Conservation (phyloP, 2,797 vertebrate genomes). For the Myripristis murdjan region DNA sequence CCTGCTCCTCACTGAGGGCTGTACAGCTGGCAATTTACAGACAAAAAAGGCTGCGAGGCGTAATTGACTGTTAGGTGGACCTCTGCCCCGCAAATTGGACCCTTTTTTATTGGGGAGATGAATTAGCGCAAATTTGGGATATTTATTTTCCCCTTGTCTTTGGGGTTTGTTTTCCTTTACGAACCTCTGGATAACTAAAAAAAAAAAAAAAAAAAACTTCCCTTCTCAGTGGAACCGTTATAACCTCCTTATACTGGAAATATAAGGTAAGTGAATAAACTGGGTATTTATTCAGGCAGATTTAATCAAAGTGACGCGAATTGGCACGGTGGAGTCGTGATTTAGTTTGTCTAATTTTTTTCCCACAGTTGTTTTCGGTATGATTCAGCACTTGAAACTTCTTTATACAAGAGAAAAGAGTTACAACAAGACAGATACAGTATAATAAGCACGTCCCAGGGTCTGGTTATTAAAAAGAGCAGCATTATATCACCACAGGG, state of each 20-base stretch:
- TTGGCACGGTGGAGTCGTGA: too few species aligned
- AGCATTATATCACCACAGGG: neutral
- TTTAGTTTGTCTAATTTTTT: neutral
- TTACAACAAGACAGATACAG: too few species aligned
- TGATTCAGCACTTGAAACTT: neutral
- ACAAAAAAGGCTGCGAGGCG: constrained; percentile 43
- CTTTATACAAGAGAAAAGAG: neutral
- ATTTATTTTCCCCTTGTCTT: constrained; percentile 16
- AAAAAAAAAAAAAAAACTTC: neutral
- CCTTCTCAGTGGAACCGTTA: constrained; percentile 61
- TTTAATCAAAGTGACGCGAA: too few species aligned
- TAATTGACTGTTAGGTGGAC: constrained; percentile 56
- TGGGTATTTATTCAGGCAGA: too few species aligned
- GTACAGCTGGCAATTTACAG: constrained; percentile 81
- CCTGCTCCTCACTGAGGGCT: constrained; percentile 46
- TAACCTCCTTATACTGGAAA: constrained; percentile 52
- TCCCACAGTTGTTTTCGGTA: neutral
- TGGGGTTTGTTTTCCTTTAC: constrained; percentile 1
- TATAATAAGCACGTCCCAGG: neutral
- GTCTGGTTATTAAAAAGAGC: neutral
- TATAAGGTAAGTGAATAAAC: constrained; percentile 59
- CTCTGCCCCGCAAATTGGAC: constrained; percentile 39
- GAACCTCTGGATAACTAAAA: constrained; percentile 19
- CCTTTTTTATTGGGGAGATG: constrained; percentile 29
- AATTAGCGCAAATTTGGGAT: constrained; percentile 25